Evolutionary conservation across 2,888 invertebrate species (phyloP), one percentile per base, ranked within the genome.

Genomic region (Phyllotreta striolata): DNA sequence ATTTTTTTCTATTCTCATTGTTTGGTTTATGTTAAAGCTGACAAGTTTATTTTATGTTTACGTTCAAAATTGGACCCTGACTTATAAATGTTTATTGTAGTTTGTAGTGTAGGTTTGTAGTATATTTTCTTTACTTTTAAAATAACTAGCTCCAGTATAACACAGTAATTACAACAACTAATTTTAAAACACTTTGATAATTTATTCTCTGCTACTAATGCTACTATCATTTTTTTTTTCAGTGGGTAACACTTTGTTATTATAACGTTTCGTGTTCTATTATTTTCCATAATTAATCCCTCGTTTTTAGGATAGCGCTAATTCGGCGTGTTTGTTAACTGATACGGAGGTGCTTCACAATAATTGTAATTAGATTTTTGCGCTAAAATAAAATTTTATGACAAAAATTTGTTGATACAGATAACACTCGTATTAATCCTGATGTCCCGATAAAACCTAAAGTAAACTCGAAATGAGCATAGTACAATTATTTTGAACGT

Each of bases 1-100:
- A 49, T 35, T 37, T 38, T 47, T 49, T 52, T 52, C 13, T 37
- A 34, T 58, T 41, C 35, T 49, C 35, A 38, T 37, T 59, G 43
- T 59, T 59, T 59, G 59, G 59, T 59, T 59, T 59, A 59, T 59
- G 52, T 59, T 59, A 59, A 52, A 59, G 8, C 59, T 52, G 59
- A 59, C 59, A 59, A 59, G 59, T 52, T 59, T 59, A 52, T 59
- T 59, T 59, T 39, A 58, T 51, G 59, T 59, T 59, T 59, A 59
- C 43, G 37, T 59, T 59, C 51, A 51, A 40, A 35, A 34, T 34
- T 43, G 35, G 35, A 59, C 51, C 41, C 51, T 24, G 37, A 43
- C 38, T 52, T 52, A 38, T 38, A 52, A 59, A 51, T 51, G 59
- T 52, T 56, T 58, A 58, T 47, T 58, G 49, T 49, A 49, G 40